Base-by-base conservation (phyloP, 2,888 invertebrate genomes). In the Agrilus biguttatus region DNA sequence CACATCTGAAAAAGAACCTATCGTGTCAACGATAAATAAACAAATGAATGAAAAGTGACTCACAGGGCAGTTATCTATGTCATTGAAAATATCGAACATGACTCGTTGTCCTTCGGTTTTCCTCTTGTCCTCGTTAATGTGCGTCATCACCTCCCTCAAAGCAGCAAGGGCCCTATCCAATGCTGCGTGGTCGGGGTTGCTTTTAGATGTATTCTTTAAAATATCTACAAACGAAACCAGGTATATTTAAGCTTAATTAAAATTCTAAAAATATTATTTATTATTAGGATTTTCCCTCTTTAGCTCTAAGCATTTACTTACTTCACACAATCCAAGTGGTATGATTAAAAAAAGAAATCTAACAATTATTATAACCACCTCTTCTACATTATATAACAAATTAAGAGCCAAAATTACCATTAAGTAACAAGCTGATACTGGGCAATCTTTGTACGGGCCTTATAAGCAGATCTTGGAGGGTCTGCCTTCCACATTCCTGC, bases 401-500 rank as follows among this genome's bases (percentile, higher is more conserved):
- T 5, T 5, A 17, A 7, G 14, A 13, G 12, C 6, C 4, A 5
- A 41, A 65, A 75, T 71, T 59, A 90, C 91, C 92, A 67, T 86
- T 90, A 58, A 98, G 74, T 55, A 98, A 76, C 60, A 98, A 77
- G 68, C 87, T 87, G 63, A 97, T 85, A 70, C 95, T 93, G 55
- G 97, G 96, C 65, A 98, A 75, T 61, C 98, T 77, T 73, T 98
- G 97, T 54, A 98, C 95, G 45, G 97, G 97, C 62, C 97, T 77
- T 60, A 98, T 97, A 69, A 98, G 78, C 53, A 98, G 75, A 67
- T 98, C 97, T 65, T 90, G 88, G 57, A 98, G 74, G 60, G 85
- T 89, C 70, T 97, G 95, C 55, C 96, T 77, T 21, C 93, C 92
- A 68, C 96, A 97, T 66, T 97, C 96, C 7, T 93, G 90, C 65